Evolutionary conservation across 2,113 vertebrate genomes (phyloP), one percentile per base, ranked within the genome.

Genomic region (Clarias gariepinus): DNA sequence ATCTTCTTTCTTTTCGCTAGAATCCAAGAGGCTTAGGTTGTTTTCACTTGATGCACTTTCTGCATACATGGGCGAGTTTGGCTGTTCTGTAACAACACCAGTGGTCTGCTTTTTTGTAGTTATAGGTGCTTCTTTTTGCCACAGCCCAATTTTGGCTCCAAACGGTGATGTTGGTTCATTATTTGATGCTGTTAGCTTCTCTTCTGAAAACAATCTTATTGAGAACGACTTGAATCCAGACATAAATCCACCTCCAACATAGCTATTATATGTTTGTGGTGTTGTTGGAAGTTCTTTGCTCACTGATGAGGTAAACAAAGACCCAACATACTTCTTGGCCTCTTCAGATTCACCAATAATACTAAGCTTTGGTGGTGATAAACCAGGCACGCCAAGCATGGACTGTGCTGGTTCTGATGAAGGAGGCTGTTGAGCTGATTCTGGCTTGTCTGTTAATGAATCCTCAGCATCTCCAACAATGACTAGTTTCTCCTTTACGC

Each of bases 201-300:
- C 94, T n/a, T 97, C 95, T 85, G 98, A 96, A 95, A 98, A 98
- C 0, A 98, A 88, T 66, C 93, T 88, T 0, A 94, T 93, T 88
- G 97, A 98, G 57, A 99, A 90, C 19, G 95, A 96, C 93, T 97
- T 98, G 81, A 98, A 95, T 87, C 96, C 94, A 64, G 96, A 96
- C 81, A 97, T 92, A 0, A 98, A 92, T 33, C 96, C 94, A 89
- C 93, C 90, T 68, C 93, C 86, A 47, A 47, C 7, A 47, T 47
- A 47, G 47, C 7, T 47, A 47, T 47, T 47, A 89, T 94, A 76
- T 13, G 94, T 85, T 15, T 88, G 95, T 88, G 90, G 85, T 19
- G 91, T 85, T 90, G 93, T 92, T 71, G 86, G 86, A 23, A 92
- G 85, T 92, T 88, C 84, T 87, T 89, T 90, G 80, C 84, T 90